These are phyloP conservation scores for Spilosoma lubricipeda DNA, from an alignment of 2,888 invertebrate species.

Conservation along the genomic window DNA sequence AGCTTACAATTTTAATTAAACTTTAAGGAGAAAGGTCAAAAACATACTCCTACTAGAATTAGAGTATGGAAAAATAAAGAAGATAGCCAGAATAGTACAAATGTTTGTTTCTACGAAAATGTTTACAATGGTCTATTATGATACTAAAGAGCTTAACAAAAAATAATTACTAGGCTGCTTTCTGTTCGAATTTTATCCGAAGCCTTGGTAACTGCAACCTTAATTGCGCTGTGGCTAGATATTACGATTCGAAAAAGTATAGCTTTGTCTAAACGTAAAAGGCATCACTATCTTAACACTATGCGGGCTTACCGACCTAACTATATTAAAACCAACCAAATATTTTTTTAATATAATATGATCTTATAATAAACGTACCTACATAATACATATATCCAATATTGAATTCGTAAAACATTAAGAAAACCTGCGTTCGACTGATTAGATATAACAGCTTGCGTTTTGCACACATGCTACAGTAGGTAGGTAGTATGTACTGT, in stretches of 20 bases:
- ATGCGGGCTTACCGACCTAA: neutral
- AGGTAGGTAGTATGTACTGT: slow-evolving; percentile 35
- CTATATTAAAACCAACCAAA: neutral
- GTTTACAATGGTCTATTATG: neutral
- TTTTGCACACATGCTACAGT: slow-evolving; percentile 59
- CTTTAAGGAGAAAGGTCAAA: slow-evolving; percentile 5
- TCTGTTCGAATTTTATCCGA: neutral
- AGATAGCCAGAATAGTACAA: neutral
- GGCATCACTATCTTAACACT: neutral
- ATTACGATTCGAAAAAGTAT: neutral
- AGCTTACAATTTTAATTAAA: slow-evolving; percentile 47
- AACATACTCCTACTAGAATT: neutral
- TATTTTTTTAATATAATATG: neutral
- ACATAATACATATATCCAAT: neutral
- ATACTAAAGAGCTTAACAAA: neutral
- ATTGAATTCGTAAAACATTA: slow-evolving; percentile 14
- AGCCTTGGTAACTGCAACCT: neutral
- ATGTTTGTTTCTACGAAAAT: neutral
- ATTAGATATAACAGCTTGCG: slow-evolving; percentile 55
- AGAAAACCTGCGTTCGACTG: slow-evolving; percentile 45
- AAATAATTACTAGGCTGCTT: neutral
- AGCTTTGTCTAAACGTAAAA: neutral
- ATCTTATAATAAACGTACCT: neutral
- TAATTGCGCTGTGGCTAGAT: slow-evolving; percentile 3
- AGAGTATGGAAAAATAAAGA: neutral